Conservation (phyloP, 2,888 invertebrate genomes). For the Crioceris asparagi region DNA sequence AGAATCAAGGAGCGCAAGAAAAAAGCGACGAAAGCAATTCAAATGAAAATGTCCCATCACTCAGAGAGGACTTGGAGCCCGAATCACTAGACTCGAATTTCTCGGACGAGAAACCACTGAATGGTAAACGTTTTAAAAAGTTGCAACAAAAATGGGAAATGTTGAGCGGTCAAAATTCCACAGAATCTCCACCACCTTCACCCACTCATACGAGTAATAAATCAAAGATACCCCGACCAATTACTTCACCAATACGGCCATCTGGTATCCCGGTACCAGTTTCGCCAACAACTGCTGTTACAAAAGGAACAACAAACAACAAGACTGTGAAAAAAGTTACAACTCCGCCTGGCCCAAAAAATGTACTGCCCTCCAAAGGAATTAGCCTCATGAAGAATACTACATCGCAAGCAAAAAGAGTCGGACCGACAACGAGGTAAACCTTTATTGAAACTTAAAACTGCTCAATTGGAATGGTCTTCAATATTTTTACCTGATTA, state of each 20-base stretch:
- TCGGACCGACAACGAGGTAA: no score
- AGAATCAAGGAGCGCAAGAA: slow-evolving; percentile 38
- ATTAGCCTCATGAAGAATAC: no score
- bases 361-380: no score
- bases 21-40: slow-evolving; percentile 17
- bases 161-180: slow-evolving; percentile 47
- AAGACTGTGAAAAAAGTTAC: no score
- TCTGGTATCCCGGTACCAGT: slow-evolving; percentile 47
- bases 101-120: slow-evolving; percentile 37
- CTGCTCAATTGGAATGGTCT: no score
- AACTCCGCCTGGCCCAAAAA: slow-evolving; percentile 28
- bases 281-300: slow-evolving; percentile 20
- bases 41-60: slow-evolving; percentile 17
- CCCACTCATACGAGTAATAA: slow-evolving; percentile 38
- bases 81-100: slow-evolving; percentile 35
- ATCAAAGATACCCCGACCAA: slow-evolving; percentile 65
- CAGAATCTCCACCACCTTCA: slow-evolving; percentile 36
- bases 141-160: slow-evolving; percentile 75
- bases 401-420: no score
- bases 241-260: slow-evolving; percentile 61
- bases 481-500: no score
- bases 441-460: no score
- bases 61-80: slow-evolving; percentile 26
- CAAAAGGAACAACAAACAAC: slow-evolving; percentile 30
- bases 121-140: slow-evolving; percentile 60